phyloP scores from a whole-genome alignment of 2,888 invertebrate genomes.

The Embidobia sp. region DNA sequence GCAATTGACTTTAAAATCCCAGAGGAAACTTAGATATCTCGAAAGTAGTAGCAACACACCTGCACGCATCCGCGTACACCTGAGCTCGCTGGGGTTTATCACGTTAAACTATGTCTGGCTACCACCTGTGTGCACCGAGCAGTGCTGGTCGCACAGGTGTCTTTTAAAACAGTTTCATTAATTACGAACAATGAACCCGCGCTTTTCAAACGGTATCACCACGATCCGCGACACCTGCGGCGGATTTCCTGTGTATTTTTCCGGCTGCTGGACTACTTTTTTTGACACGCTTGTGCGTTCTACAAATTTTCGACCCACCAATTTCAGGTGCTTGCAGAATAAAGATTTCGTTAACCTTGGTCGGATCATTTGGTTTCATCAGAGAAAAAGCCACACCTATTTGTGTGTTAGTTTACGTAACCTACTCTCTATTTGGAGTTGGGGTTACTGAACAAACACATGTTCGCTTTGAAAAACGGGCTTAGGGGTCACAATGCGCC shows the following conservation, averaged over 20 bases:
- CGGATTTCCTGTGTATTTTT: conserved; percentile 50
- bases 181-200: conserved; percentile 59
- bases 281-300: no score
- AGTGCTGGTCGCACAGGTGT: conserved; percentile 61
- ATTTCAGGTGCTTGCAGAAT: no score
- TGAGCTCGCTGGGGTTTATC: conserved; percentile 60
- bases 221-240: conserved; percentile 54
- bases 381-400: no score
- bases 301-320: no score
- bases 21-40: not conserved
- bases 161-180: conserved; percentile 63
- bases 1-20: not conserved
- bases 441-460: no score
- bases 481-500: no score
- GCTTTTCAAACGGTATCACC: conserved; percentile 60
- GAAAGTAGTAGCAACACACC: conserved; percentile 22
- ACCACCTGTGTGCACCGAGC: conserved; percentile 57
- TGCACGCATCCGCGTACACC: conserved; percentile 52
- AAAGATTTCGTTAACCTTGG: no score
- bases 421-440: no score
- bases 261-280: conserved; percentile 22
- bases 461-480: no score
- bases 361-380: no score
- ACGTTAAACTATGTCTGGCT: conserved; percentile 52
- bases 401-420: no score